phyloP scores from a whole-genome alignment of 1,140 invertebrate genomes.

The Phortica variegata region DNA sequence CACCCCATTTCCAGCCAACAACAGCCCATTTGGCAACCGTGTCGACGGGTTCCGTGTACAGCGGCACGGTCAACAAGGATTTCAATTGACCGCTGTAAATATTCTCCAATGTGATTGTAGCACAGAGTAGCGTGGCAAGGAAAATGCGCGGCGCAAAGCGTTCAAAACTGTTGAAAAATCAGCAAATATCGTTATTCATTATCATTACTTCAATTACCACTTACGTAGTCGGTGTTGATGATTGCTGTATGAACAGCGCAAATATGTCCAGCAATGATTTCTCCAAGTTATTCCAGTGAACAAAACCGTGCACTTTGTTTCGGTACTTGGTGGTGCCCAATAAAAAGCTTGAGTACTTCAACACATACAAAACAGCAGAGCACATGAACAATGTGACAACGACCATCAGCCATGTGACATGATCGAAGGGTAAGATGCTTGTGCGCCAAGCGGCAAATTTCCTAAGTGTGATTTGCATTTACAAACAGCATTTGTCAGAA shows the following conservation, averaged over 20 bases:
- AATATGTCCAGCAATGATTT: constrained; percentile 41
- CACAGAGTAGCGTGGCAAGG: constrained; percentile 39
- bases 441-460: constrained; percentile 31
- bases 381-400: constrained; percentile 27
- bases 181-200: background rate
- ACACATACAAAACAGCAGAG: constrained; percentile 26
- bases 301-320: background rate
- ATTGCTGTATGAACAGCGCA: constrained; percentile 50
- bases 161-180: constrained; percentile 18
- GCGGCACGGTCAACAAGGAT: constrained; percentile 43
- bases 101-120: constrained; percentile 50
- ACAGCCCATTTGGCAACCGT: constrained; percentile 37
- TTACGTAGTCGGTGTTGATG: constrained; percentile 30
- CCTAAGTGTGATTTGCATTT: background rate
- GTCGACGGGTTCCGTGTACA: constrained; percentile 38
- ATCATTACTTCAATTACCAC: background rate
- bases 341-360: constrained; percentile 20
- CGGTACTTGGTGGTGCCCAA: background rate
- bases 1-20: constrained; percentile 43
- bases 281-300: constrained; percentile 22
- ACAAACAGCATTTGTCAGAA: background rate
- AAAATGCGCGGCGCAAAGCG: constrained; percentile 38
- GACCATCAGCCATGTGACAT: constrained; percentile 33
- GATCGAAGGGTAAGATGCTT: constrained; percentile 38
- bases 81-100: constrained; percentile 51